Base-by-base conservation (phyloP, 2,888 invertebrate species). In the Ectobius pallidus region DNA sequence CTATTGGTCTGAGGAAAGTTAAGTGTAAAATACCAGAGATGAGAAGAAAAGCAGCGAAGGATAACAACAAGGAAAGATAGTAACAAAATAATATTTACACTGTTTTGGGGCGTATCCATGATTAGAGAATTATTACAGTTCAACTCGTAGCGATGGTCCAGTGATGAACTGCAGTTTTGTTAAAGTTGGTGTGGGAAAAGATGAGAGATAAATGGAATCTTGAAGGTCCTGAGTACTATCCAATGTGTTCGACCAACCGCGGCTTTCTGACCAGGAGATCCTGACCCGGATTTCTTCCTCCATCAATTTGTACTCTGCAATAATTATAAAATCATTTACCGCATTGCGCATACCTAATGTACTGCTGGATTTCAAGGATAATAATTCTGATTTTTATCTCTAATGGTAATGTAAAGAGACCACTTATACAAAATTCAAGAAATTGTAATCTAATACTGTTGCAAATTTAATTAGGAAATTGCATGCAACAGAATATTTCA, bases 121-220 rank as follows among this genome's bases (percentile, higher is more conserved):
- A n/a, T 34, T 58, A 55, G 44, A 65, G 65, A 16, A 46, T 42
- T 44, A 65, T 65, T 65, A 65, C 65, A 65, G 65, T 65, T 46
- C 44, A 22, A 46, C 65, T 65, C 30, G 42, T 14, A 11, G 30
- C 58, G 58, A 58, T 30, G 58, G 14, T 58, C 14, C 18, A 30
- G 3, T 44, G 70, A 70, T 70, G 70, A 61, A 70, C 25, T 70
- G 61, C 44, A 46, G 65, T 65, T 46, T 46, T 25, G n/a, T n/a
- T n/a, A n/a, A n/a, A 25, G 42, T 65, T 65, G 25, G 44, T 65
- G 65, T 65, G 65, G 65, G 65, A 65, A 65, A 65, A 65, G 65
- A 65, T 65, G 20, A 18, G 7, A 65, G 65, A 65, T 65, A 65
- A 65, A 25, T 18, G 42, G 65, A 44, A 42, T 65, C n/a, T 63